Evolutionary conservation across 2,888 invertebrate species (phyloP).

Genomic region (Apodemia mormo): DNA sequence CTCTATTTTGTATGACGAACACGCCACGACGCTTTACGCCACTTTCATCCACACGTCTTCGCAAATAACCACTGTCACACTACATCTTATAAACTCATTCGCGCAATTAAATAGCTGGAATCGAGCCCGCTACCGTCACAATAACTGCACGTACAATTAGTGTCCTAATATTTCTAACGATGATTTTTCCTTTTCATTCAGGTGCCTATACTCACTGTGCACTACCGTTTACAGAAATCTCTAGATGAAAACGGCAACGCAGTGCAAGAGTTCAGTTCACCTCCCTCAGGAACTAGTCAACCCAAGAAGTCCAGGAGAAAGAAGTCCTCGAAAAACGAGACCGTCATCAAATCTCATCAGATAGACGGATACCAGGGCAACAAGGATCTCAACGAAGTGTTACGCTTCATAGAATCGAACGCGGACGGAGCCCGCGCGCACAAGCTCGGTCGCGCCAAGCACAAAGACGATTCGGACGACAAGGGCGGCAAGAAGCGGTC

Average conservation of each 20-base stretch:
- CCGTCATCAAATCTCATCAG: conserved; percentile 81
- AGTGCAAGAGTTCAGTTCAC: conserved; percentile 79
- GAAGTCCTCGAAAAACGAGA: conserved; percentile 83
- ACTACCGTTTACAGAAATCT: conserved; percentile 80
- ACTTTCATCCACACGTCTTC: conserved; percentile 7
- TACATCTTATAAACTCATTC: conserved; percentile 5
- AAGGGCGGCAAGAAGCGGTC: conserved; percentile 76
- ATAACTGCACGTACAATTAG: conserved; percentile 27
- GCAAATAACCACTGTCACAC: background rate
- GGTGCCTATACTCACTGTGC: conserved; percentile 47
- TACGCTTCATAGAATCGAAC: conserved; percentile 89
- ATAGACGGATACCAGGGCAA: conserved; percentile 91
- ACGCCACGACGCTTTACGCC: conserved; percentile 17
- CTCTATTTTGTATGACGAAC: conserved; percentile 14
- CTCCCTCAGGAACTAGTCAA: conserved; percentile 71
- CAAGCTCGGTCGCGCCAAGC: conserved; percentile 62
- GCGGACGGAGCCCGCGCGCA: conserved; percentile 61
- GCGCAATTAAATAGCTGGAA: conserved; percentile 21
- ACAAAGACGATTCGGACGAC: conserved; percentile 70
- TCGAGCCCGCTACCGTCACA: conserved; percentile 17
- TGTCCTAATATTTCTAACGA: conserved; percentile 41
- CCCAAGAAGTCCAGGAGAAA: conserved; percentile 82
- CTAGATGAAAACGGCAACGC: conserved; percentile 92
- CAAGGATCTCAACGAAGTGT: conserved; percentile 88
- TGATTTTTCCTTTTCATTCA: conserved; percentile 47